Evolutionary conservation across 2,113 vertebrate genomes (phyloP).

Genomic region (Planiliza haematocheilus): DNA sequence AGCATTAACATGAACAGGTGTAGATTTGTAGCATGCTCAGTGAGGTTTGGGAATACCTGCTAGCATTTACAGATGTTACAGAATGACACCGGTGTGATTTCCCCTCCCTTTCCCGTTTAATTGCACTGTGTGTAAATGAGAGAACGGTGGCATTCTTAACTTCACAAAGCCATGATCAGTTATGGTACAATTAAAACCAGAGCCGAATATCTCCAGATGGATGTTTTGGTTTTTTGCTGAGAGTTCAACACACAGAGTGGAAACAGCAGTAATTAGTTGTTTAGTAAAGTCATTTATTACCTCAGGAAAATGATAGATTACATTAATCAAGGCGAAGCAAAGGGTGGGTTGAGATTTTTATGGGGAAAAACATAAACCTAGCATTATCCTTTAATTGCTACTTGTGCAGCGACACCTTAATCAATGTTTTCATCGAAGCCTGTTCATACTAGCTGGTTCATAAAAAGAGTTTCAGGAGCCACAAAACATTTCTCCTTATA

Average conservation of each 20-base stretch:
- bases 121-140: too few relatives aligned
- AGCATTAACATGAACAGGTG: background rate
- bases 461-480: too few relatives aligned
- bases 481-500: too few relatives aligned
- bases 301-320: constrained; percentile 23
- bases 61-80: background rate
- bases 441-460: too few relatives aligned
- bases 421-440: constrained; percentile 9
- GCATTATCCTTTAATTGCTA: constrained; percentile 36
- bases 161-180: constrained; percentile 10
- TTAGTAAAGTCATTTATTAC: constrained; percentile 11
- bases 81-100: background rate
- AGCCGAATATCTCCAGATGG: background rate
- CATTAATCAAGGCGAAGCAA: constrained; percentile 29
- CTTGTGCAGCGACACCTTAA: constrained; percentile 14
- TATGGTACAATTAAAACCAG: background rate
- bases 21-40: background rate
- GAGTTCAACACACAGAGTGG: background rate
- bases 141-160: constrained; percentile 22
- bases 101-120: too few relatives aligned
- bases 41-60: too few relatives aligned
- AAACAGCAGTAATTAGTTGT: constrained; percentile 13
- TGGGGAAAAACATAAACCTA: constrained; percentile 11
- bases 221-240: background rate
- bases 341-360: constrained; percentile 1